These are phyloP conservation scores for Hyla sarda DNA, from an alignment of 2,113 vertebrate species.

Conservation along the genomic window DNA sequence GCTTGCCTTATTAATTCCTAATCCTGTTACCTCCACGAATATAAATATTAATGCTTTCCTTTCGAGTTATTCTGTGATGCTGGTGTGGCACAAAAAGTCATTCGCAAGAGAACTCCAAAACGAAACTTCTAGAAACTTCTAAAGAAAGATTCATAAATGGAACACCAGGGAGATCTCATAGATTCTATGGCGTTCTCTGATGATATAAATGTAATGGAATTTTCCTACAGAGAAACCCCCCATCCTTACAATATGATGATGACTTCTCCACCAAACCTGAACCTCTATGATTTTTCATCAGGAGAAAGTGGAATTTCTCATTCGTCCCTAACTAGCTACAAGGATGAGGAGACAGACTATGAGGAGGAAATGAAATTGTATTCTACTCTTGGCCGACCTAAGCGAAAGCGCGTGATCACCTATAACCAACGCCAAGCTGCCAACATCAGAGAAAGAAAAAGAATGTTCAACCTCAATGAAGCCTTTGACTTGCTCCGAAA, in stretches of 20 bases:
- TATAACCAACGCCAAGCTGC: slow-evolving; percentile 92
- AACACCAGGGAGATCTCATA: slow-evolving; percentile 69
- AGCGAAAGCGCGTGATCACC: slow-evolving; percentile 88
- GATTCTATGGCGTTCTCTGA: slow-evolving; percentile 72
- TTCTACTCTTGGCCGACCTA: slow-evolving; percentile 73
- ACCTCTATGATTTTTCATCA: slow-evolving; percentile 62
- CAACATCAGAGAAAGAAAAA: slow-evolving; percentile 90
- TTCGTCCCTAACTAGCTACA: slow-evolving; percentile 60
- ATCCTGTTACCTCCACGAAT: slow-evolving; percentile 69
- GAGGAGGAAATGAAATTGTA: slow-evolving; percentile 59
- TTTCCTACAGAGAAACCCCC: slow-evolving; percentile 61
- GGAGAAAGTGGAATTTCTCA: slow-evolving; percentile 60
- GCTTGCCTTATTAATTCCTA: slow-evolving; percentile 62
- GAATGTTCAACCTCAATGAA: slow-evolving; percentile 97
- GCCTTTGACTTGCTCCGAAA: slow-evolving; percentile 92
- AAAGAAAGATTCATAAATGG: slow-evolving; percentile 63
- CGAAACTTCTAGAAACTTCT: neutral
- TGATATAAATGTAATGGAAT: slow-evolving; percentile 75
- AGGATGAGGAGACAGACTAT: slow-evolving; percentile 63
- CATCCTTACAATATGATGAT: slow-evolving; percentile 57
- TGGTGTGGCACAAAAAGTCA: slow-evolving; percentile 60
- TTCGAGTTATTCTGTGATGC: slow-evolving; percentile 48
- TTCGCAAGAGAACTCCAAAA: slow-evolving; percentile 24
- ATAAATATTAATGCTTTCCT: slow-evolving; percentile 66
- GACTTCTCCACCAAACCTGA: slow-evolving; percentile 46